A percentile compares a stretch with the other conserved stretches of the same genome.
Conservation (phyloP, 2,797 vertebrate genomes). For the Chiroxiphia lanceolata region DNA sequence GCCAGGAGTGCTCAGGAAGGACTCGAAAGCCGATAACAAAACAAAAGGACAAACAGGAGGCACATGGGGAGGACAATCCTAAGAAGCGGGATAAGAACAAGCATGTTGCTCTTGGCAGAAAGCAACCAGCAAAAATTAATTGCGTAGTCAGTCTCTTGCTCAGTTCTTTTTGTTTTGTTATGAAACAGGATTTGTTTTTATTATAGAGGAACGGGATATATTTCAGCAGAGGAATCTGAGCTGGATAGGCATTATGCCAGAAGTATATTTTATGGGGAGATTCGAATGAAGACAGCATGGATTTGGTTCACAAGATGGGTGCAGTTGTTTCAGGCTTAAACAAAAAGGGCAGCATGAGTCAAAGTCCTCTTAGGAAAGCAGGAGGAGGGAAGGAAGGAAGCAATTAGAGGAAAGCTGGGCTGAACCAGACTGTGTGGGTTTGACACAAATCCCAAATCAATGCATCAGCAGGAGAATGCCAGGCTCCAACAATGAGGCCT, state of each 20-base stretch:
- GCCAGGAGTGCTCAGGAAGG: neutral
- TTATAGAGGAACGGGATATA: neutral
- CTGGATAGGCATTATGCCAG: neutral
- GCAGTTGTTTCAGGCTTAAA: neutral
- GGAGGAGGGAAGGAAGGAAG: neutral
- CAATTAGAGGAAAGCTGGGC: neutral
- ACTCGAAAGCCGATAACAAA: neutral
- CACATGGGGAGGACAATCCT: neutral
- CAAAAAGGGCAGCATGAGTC: neutral
- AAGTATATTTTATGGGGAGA: neutral
- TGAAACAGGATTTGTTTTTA: constrained; percentile 20
- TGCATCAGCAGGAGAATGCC: neutral
- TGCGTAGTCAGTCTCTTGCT: neutral
- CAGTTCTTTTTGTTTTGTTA: constrained; percentile 43
- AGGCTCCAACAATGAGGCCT: neutral
- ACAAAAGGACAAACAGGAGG: constrained; percentile 35
- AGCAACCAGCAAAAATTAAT: constrained; percentile 22
- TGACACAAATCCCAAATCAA: neutral
- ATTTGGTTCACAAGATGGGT: neutral
- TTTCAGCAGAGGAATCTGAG: constrained; percentile 10
- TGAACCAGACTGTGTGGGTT: neutral
- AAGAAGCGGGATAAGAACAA: neutral
- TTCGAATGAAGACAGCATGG: neutral
- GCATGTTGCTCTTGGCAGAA: constrained; percentile 52
- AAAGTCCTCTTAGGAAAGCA: neutral